Conservation (phyloP, 2,888 invertebrate species). For the Masnerella sp. region DNA sequence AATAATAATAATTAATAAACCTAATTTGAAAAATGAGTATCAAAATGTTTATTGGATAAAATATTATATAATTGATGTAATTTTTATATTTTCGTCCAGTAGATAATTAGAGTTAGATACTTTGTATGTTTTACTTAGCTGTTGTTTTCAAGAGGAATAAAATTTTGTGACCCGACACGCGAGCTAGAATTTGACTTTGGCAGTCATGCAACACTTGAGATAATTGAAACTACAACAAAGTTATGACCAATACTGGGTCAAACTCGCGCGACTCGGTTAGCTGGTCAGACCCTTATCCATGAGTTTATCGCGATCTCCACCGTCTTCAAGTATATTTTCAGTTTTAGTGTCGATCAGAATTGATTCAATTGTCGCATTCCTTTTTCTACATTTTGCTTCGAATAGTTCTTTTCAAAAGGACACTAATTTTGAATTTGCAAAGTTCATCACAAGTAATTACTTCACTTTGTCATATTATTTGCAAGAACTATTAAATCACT, state of each 20-base stretch:
- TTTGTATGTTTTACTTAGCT: neutral
- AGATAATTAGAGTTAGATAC: neutral
- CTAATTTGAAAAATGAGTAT: too few species aligned
- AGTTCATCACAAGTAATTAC: too few species aligned
- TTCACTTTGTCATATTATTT: too few species aligned
- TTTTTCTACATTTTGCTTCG: too few species aligned
- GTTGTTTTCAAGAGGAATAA: slow-evolving; percentile 1
- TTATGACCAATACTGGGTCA: slow-evolving; percentile 60
- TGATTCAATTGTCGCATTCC: slow-evolving; percentile 7
- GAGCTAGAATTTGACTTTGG: slow-evolving; percentile 5
- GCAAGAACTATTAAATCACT: too few species aligned
- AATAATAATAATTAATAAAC: neutral
- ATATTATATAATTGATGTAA: too few species aligned
- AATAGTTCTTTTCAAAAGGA: too few species aligned
- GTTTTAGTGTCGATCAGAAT: neutral
- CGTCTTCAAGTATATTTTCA: slow-evolving; percentile 39
- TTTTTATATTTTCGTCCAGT: too few species aligned
- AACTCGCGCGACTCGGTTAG: slow-evolving; percentile 65
- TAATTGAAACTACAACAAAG: slow-evolving; percentile 30
- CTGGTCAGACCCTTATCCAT: slow-evolving; percentile 64
- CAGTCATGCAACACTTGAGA: slow-evolving; percentile 27
- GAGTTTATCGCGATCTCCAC: slow-evolving; percentile 39
- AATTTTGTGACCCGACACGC: slow-evolving; percentile 5
- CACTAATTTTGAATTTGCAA: too few species aligned
- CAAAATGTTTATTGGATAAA: too few species aligned